These are phyloP conservation scores for Noctua comes DNA, from an alignment of 2,888 invertebrate species.

Conservation along the genomic window DNA sequence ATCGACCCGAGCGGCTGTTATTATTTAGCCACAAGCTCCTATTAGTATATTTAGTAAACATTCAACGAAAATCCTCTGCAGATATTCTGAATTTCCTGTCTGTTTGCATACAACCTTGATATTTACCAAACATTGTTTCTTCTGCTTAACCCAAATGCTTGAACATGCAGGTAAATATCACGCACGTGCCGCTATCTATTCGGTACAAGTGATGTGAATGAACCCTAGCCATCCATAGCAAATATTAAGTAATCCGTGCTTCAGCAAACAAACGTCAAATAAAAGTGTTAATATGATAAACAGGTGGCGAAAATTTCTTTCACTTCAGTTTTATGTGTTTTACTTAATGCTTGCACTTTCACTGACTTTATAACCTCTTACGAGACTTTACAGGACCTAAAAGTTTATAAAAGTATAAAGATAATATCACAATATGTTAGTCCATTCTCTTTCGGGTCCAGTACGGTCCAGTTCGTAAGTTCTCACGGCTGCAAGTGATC, in stretches of 20 bases:
- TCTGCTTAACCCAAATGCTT: not conserved
- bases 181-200: slow-evolving; percentile 17
- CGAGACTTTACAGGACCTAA: slow-evolving; percentile 20
- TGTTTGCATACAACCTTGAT: slow-evolving; percentile 28
- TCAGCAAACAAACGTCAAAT: slow-evolving; percentile 16
- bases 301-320: slow-evolving; percentile 34
- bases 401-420: slow-evolving; percentile 28
- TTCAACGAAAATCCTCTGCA: slow-evolving; percentile 3
- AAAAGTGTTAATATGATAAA: slow-evolving; percentile 39
- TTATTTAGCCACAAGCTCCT: too few relatives aligned
- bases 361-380: slow-evolving; percentile 38
- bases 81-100: slow-evolving; percentile 10
- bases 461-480: slow-evolving; percentile 53
- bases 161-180: slow-evolving; percentile 15
- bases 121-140: slow-evolving; percentile 43
- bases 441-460: slow-evolving; percentile 62
- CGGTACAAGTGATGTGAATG: slow-evolving; percentile 36
- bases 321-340: slow-evolving; percentile 18
- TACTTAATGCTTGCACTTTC: slow-evolving; percentile 44
- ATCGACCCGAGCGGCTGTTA: too few relatives aligned
- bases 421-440: slow-evolving; percentile 25
- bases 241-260: slow-evolving; percentile 31
- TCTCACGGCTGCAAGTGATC: slow-evolving; percentile 69
- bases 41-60: too few relatives aligned
- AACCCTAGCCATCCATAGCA: slow-evolving; percentile 34